Evolutionary conservation across 2,888 invertebrate genomes (phyloP).

Genomic region (Esperia sulphurella): DNA sequence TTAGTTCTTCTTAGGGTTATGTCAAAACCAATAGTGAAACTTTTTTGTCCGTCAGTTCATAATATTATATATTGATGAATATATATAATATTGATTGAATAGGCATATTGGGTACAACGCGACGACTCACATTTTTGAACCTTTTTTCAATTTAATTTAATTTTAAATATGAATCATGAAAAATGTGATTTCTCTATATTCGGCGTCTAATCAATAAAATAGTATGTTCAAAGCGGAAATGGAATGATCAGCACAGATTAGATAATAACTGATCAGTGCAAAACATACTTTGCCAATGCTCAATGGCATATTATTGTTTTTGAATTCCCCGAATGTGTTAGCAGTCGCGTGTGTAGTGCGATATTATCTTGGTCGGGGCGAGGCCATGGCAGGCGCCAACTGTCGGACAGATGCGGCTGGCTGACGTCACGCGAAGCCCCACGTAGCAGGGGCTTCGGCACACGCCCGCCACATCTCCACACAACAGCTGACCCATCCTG

Average conservation of each 20-base stretch:
- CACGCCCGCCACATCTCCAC: slow-evolving; percentile 46
- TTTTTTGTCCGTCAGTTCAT: too few relatives aligned
- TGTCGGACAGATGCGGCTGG: slow-evolving; percentile 72
- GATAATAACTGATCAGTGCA: too few relatives aligned
- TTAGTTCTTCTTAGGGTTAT: too few relatives aligned
- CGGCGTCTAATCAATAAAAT: too few relatives aligned
- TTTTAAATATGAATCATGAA: not conserved
- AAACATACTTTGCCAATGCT: not conserved
- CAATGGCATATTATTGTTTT: slow-evolving; percentile 27
- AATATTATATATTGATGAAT: too few relatives aligned
- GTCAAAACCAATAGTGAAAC: too few relatives aligned
- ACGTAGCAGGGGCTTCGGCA: slow-evolving; percentile 52
- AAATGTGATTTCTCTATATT: not conserved
- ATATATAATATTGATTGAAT: too few relatives aligned
- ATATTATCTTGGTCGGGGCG: slow-evolving; percentile 56
- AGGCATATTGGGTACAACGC: too few relatives aligned
- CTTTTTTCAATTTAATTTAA: too few relatives aligned
- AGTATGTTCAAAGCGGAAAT: too few relatives aligned
- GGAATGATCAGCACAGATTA: too few relatives aligned
- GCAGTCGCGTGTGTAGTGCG: slow-evolving; percentile 48
- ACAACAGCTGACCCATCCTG: slow-evolving; percentile 65
- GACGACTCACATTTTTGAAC: too few relatives aligned
- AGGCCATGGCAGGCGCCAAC: slow-evolving; percentile 61
- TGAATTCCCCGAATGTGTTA: slow-evolving; percentile 33
- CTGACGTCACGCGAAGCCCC: slow-evolving; percentile 76